phyloP scores from a whole-genome alignment of 2,888 invertebrate genomes.

The Thymelicus sylvestris region DNA sequence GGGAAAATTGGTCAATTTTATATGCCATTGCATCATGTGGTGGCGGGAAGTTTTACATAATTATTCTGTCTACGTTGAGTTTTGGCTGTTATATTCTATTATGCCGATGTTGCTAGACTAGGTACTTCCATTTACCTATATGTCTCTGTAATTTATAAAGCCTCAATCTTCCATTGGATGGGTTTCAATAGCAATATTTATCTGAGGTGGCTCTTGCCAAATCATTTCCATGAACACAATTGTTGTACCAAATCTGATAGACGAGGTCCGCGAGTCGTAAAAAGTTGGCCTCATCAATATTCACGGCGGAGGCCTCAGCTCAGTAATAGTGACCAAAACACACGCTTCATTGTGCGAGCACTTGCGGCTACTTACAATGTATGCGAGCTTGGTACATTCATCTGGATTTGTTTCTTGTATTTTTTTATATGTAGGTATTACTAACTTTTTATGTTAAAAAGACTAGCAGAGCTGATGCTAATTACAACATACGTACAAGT shows the following conservation, averaged over 20 bases:
- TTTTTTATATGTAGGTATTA: background rate
- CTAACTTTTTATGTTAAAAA: too few species aligned
- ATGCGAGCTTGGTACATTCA: constrained; percentile 1
- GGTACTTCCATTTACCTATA: too few species aligned
- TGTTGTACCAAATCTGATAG: constrained; percentile 17
- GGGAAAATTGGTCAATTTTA: too few species aligned
- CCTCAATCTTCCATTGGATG: too few species aligned
- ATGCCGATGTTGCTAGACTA: too few species aligned
- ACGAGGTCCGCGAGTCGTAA: constrained; percentile 5
- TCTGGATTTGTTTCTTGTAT: background rate
- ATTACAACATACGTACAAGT: too few species aligned
- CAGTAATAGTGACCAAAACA: constrained; percentile 38
- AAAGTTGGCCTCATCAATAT: constrained; percentile 41
- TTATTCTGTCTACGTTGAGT: too few species aligned
- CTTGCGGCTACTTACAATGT: constrained; percentile 6
- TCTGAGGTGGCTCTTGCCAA: background rate
- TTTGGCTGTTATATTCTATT: too few species aligned
- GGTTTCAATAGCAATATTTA: background rate
- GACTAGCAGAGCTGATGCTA: too few species aligned
- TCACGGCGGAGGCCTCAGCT: constrained; percentile 39
- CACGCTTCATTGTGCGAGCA: constrained; percentile 34
- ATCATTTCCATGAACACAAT: constrained; percentile 5
- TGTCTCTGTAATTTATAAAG: too few species aligned
- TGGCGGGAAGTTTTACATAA: too few species aligned
- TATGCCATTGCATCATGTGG: too few species aligned